Percentiles rank a stretch among this genome's conserved stretches.
phyloP scores from a whole-genome alignment of 64 coral and sea anemone species.

The Platygyra sinensis region DNA sequence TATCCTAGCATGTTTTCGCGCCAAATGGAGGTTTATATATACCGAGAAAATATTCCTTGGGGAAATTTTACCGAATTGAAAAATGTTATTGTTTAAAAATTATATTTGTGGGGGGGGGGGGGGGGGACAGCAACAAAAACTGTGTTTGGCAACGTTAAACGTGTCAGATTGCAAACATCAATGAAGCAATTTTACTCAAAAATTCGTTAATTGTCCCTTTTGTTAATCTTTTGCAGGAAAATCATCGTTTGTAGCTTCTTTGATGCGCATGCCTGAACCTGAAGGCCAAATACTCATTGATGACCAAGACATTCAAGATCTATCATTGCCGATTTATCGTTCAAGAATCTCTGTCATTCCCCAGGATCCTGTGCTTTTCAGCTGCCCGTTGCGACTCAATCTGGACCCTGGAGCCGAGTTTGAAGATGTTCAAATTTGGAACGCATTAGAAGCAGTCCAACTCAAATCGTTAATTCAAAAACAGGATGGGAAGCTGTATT shows the following conservation, averaged over 20 bases:
- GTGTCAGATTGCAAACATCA: no score
- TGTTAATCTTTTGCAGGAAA: slow-evolving; percentile 35
- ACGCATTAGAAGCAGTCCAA: slow-evolving; percentile 45
- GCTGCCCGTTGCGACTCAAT: slow-evolving; percentile 36
- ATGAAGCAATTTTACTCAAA: no score
- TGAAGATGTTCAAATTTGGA: slow-evolving; percentile 46
- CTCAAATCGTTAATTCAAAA: slow-evolving; percentile 40
- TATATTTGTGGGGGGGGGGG: no score
- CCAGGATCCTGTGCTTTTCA: slow-evolving; percentile 47
- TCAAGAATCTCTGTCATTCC: slow-evolving; percentile 48
- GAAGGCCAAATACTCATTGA: slow-evolving; percentile 54
- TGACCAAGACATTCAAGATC: slow-evolving; percentile 27
- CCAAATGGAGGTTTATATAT: no score
- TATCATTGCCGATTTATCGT: slow-evolving; percentile 44
- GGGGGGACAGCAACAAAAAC: no score
- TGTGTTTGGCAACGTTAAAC: no score
- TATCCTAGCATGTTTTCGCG: no score
- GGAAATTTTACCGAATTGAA: no score
- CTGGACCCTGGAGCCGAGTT: slow-evolving; percentile 50
- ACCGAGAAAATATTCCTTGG: no score
- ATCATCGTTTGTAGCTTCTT: slow-evolving; percentile 45
- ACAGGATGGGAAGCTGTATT: slow-evolving; percentile 28
- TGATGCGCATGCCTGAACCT: slow-evolving; percentile 74
- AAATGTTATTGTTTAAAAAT: no score
- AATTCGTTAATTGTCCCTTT: neutral